Percentiles rank a stretch among this genome's conserved stretches.
Conservation (phyloP, 2,113 vertebrate genomes). For the Sturnira hondurensis region DNA sequence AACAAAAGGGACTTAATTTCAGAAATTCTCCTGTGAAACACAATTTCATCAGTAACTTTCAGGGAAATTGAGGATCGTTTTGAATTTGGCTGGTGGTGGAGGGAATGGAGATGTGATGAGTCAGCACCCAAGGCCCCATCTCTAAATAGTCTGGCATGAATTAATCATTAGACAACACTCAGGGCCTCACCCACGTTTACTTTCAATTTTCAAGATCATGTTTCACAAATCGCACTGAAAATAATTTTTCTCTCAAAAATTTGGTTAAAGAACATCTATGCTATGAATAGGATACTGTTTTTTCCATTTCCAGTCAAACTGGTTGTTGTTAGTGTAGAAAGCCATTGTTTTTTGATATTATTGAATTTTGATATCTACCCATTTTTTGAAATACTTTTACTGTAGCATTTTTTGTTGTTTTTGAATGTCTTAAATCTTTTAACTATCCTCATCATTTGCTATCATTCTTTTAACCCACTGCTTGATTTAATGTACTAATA, state of each 20-base stretch:
- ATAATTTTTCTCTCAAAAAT: neutral
- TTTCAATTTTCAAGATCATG: neutral
- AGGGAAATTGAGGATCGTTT: neutral
- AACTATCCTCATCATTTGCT: neutral
- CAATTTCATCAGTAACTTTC: neutral
- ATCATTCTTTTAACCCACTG: neutral
- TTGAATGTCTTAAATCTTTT: neutral
- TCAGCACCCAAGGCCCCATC: neutral
- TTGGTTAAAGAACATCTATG: neutral
- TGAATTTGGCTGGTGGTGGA: neutral
- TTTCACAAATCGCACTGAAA: neutral
- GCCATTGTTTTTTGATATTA: neutral
- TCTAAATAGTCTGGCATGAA: neutral
- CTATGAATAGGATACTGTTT: neutral
- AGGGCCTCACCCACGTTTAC: neutral
- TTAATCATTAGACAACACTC: slow-evolving; percentile 15
- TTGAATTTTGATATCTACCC: neutral
- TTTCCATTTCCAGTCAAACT: neutral
- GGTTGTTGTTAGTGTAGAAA: neutral
- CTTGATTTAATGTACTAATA: neutral
- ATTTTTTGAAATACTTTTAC: neutral
- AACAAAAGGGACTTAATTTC: neutral
- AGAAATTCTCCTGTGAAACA: neutral
- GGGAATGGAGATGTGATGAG: neutral
- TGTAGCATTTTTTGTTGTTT: neutral